Evolutionary conservation across 2,113 vertebrate species (phyloP).

Genomic region (Tachysurus vachellii): DNA sequence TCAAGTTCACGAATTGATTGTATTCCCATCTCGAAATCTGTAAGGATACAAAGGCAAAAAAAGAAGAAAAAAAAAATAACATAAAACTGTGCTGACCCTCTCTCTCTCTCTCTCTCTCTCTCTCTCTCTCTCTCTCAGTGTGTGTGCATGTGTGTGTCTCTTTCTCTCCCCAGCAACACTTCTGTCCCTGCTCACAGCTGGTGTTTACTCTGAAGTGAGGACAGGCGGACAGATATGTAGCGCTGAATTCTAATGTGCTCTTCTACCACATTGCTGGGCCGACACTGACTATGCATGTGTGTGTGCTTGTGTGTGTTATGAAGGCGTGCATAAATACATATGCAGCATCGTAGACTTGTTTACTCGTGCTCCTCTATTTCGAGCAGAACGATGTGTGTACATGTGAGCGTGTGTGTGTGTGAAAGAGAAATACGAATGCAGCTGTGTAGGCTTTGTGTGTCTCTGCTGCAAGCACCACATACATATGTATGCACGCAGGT

Average conservation of each 20-base stretch:
- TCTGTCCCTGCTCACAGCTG: conserved; percentile 42
- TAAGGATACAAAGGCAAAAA: conserved; percentile 29
- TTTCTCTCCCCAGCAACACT: conserved; percentile 13
- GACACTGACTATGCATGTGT: conserved; percentile 28
- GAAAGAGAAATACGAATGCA: neutral
- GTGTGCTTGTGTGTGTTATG: conserved; percentile 18
- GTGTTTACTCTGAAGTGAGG: conserved; percentile 45
- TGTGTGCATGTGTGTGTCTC: neutral
- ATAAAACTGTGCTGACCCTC: conserved; percentile 11
- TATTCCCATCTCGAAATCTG: conserved; percentile 16
- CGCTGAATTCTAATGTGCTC: conserved; percentile 52
- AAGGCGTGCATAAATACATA: conserved; percentile 26
- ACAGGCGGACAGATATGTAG: conserved; percentile 43
- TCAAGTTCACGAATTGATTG: conserved; percentile 41
- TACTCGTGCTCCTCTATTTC: neutral
- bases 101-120: neutral
- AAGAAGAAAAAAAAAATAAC: neutral
- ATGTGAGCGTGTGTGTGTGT: conserved; percentile 1
- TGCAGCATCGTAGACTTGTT: conserved; percentile 11
- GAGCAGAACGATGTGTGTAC: neutral
- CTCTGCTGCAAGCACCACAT: neutral
- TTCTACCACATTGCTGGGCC: conserved; percentile 31
- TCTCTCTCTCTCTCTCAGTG: neutral
- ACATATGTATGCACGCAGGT: neutral
- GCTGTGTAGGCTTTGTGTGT: conserved; percentile 16